phyloP scores from a whole-genome alignment of 2,797 vertebrate species.

The Morelia viridis region DNA sequence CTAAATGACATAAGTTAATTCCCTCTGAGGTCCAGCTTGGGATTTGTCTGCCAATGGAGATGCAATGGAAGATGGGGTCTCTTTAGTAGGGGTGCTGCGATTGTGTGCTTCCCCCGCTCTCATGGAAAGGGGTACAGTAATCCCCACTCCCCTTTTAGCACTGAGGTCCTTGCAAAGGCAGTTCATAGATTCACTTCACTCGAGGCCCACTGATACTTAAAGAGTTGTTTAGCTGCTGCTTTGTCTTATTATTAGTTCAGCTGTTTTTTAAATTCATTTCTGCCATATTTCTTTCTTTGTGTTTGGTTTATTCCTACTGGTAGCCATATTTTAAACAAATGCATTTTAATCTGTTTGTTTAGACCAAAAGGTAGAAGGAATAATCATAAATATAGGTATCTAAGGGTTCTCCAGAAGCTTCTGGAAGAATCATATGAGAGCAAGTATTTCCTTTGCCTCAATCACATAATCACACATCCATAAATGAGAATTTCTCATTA shows the following conservation, averaged over 20 bases:
- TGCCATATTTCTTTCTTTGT: neutral
- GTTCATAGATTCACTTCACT: neutral
- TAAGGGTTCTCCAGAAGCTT: neutral
- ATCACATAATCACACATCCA: neutral
- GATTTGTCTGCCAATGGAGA: neutral
- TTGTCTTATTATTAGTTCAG: neutral
- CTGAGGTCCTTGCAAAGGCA: neutral
- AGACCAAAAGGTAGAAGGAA: neutral
- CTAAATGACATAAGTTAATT: neutral
- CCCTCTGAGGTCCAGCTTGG: neutral
- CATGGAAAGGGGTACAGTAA: neutral
- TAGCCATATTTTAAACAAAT: neutral
- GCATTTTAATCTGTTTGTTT: neutral
- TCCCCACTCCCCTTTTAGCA: neutral
- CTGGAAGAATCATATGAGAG: neutral
- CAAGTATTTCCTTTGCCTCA: neutral
- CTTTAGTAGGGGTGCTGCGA: neutral
- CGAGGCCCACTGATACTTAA: neutral
- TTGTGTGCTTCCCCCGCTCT: neutral
- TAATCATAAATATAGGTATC: neutral
- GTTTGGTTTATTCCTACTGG: neutral
- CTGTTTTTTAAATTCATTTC: neutral
- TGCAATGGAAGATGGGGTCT: neutral
- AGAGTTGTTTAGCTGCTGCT: neutral
- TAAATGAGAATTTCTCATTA: neutral